Evolutionary conservation across 2,113 vertebrate genomes (phyloP).

Genomic region (Callopanchax toddi): DNA sequence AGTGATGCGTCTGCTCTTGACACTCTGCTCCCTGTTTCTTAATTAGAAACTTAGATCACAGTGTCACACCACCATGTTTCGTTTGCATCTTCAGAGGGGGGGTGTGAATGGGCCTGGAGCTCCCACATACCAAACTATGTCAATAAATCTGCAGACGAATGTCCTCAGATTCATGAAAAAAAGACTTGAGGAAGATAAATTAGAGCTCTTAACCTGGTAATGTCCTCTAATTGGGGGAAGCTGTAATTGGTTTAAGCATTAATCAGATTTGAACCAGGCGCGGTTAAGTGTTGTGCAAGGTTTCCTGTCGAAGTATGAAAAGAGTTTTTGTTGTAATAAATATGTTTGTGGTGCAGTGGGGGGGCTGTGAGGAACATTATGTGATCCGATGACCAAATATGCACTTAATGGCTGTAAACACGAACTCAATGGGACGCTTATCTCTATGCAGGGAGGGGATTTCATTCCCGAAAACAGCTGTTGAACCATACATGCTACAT

Average conservation of each 20-base stretch:
- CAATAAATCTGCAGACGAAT: slow-evolving; percentile 61
- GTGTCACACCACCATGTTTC: slow-evolving; percentile 53
- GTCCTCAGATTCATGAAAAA: slow-evolving; percentile 53
- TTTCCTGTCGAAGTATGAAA: slow-evolving; percentile 74
- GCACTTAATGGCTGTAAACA: slow-evolving; percentile 71
- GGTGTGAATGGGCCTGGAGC: slow-evolving; percentile 2
- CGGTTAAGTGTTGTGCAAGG: slow-evolving; percentile 71
- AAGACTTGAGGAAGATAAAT: slow-evolving; percentile 67
- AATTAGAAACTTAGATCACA: slow-evolving; percentile 69
- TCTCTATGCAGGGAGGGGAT: slow-evolving; percentile 51
- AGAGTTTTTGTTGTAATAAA: slow-evolving; percentile 79
- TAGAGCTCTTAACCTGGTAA: slow-evolving; percentile 77
- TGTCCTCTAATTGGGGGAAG: slow-evolving; percentile 79
- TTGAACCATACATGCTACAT: slow-evolving; percentile 41
- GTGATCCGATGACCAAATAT: slow-evolving; percentile 83
- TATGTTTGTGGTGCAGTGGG: slow-evolving; percentile 79
- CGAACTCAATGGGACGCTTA: slow-evolving; percentile 44
- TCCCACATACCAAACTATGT: slow-evolving; percentile 29
- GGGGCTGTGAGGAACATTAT: slow-evolving; percentile 81
- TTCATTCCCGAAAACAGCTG: slow-evolving; percentile 22
- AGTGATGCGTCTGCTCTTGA: slow-evolving; percentile 64
- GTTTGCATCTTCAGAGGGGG: slow-evolving; percentile 27
- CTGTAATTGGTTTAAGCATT: slow-evolving; percentile 81
- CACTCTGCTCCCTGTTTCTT: slow-evolving; percentile 64
- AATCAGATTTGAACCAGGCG: slow-evolving; percentile 72